Evolutionary conservation across 2,113 vertebrate species (phyloP).

Genomic region (Eulacestoma nigropectus): DNA sequence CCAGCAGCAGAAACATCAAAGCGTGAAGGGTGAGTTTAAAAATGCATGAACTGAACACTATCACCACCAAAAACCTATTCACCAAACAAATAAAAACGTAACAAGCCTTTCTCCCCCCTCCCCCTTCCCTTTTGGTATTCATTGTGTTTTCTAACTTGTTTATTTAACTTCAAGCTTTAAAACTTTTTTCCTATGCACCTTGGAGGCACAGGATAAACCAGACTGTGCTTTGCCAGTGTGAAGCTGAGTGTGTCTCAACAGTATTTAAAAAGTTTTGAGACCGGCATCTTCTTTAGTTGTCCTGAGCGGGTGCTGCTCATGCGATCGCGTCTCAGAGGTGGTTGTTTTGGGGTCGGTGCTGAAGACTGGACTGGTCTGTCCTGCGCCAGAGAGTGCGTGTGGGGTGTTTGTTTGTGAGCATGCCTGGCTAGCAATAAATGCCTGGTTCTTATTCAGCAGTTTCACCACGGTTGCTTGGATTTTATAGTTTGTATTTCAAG

Average conservation of each 20-base stretch:
- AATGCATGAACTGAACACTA: neutral
- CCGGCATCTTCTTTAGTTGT: neutral
- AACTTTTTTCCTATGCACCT: neutral
- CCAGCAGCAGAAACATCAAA: constrained; percentile 53
- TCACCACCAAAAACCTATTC: neutral
- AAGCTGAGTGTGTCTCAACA: neutral
- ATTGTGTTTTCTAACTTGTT: neutral
- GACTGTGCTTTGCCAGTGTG: neutral
- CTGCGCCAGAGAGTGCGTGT: neutral
- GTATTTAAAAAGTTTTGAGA: neutral
- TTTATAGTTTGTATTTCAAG: constrained; percentile 13
- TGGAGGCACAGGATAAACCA: neutral
- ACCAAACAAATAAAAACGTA: neutral
- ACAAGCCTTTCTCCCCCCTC: neutral
- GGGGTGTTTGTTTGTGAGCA: neutral
- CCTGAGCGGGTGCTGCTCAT: neutral
- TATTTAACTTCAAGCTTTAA: neutral
- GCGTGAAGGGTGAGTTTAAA: constrained; percentile 61
- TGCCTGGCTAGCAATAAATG: neutral
- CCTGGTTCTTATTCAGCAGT: neutral
- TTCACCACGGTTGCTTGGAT: constrained; percentile 15
- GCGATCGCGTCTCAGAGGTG: neutral
- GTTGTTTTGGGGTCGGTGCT: neutral
- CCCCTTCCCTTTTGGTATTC: neutral
- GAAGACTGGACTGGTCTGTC: neutral